These are phyloP conservation scores for Spondyliosoma cantharus DNA, from an alignment of 2,797 vertebrate species.

Conservation along the genomic window DNA sequence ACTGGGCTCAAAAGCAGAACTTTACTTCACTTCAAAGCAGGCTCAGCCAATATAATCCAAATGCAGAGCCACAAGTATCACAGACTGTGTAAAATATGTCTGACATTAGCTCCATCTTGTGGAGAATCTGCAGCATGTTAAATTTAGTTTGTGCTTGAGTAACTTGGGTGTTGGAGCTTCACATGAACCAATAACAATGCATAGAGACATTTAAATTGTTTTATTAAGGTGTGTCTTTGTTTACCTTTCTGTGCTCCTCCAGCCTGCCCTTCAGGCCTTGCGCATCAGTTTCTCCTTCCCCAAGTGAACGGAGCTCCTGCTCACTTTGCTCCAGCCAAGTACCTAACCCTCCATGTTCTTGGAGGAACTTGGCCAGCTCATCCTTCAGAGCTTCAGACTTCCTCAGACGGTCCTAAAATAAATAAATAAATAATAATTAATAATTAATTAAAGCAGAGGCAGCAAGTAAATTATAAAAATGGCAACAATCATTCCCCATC, in stretches of 20 bases:
- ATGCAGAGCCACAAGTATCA: neutral
- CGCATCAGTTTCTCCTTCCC: conserved; percentile 81
- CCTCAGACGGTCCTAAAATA: conserved; percentile 82
- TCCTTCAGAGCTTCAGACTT: conserved; percentile 88
- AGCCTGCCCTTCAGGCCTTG: conserved; percentile 83
- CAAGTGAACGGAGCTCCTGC: conserved; percentile 86
- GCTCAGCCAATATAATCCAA: neutral
- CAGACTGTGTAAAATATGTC: neutral
- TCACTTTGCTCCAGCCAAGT: conserved; percentile 92
- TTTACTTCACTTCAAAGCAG: conserved; percentile 15
- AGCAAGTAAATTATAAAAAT: neutral
- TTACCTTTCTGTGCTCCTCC: conserved; percentile 88
- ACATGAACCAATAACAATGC: neutral
- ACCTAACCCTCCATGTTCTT: conserved; percentile 89
- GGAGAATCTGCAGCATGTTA: neutral
- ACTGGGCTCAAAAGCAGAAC: neutral
- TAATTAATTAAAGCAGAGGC: neutral
- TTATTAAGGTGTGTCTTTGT: neutral
- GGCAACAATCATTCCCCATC: neutral
- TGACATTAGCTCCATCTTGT: conserved; percentile 12
- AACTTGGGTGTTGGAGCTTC: neutral
- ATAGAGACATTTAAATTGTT: neutral
- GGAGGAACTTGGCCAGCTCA: conserved; percentile 92
- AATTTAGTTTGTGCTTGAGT: neutral
- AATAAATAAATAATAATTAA: neutral